Percentiles rank a stretch among this genome's conserved stretches.
Conservation (phyloP, 2,888 invertebrate genomes). For the Willowsia nigromaculata region DNA sequence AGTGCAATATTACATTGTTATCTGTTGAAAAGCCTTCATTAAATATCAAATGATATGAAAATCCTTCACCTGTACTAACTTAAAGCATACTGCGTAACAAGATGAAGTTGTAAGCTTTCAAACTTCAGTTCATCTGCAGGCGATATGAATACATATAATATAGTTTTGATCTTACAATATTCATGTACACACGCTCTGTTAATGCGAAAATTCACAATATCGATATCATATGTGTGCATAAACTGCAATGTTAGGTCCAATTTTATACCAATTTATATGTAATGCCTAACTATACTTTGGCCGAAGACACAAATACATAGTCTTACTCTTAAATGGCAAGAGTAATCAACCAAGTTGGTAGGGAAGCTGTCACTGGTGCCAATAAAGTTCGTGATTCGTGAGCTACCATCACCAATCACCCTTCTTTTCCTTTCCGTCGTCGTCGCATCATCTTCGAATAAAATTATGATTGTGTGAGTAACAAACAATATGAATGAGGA, state of each 20-base stretch:
- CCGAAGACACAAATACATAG: background rate
- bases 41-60: background rate
- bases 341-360: conserved; percentile 71
- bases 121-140: conserved; percentile 64
- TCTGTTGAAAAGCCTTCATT: background rate
- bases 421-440: conserved; percentile 50
- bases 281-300: background rate
- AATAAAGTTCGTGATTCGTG: conserved; percentile 72
- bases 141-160: conserved; percentile 46
- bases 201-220: too few species aligned
- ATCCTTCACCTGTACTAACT: background rate
- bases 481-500: background rate
- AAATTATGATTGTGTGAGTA: conserved; percentile 32
- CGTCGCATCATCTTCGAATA: conserved; percentile 46
- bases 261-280: background rate
- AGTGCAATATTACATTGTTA: background rate
- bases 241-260: background rate
- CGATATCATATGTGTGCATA: conserved; percentile 53
- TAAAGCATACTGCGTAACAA: background rate
- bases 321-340: conserved; percentile 62
- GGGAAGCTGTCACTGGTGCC: conserved; percentile 72
- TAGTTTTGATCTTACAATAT: too few species aligned
- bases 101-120: conserved; percentile 68
- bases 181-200: conserved; percentile 35
- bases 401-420: conserved; percentile 72